Conservation (phyloP, 2,888 invertebrate species). For the Nemoura dubitans region DNA sequence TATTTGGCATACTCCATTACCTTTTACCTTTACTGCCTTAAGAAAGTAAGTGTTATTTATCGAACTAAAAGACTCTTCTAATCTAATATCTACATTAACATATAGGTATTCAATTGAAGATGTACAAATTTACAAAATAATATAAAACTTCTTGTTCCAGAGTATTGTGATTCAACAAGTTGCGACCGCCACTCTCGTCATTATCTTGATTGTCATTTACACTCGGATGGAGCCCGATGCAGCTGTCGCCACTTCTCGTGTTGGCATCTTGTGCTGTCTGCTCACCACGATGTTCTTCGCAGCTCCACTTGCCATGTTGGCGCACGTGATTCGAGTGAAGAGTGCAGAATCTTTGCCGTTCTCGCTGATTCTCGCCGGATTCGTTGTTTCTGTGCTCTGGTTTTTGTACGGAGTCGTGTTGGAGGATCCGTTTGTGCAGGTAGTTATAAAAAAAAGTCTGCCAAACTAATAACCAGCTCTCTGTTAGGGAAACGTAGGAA, state of each 20-base stretch:
- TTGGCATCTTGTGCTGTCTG: slow-evolving; percentile 72
- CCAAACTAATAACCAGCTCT: no score
- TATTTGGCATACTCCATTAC: slow-evolving; percentile 76
- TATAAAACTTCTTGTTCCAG: slow-evolving; percentile 56
- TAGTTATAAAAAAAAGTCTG: slow-evolving; percentile 58
- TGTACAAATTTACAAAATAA: neutral
- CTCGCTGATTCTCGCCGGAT: slow-evolving; percentile 83
- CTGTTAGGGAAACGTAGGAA: no score
- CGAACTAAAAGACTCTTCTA: no score
- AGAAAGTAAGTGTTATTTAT: slow-evolving; percentile 64
- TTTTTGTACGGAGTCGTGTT: slow-evolving; percentile 82
- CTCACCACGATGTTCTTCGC: slow-evolving; percentile 84
- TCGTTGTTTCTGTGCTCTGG: slow-evolving; percentile 86
- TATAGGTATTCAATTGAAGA: no score
- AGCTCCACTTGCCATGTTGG: slow-evolving; percentile 80
- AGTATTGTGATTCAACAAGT: slow-evolving; percentile 71
- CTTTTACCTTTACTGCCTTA: slow-evolving; percentile 77
- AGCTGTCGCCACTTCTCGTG: slow-evolving; percentile 64
- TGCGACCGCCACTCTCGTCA: slow-evolving; percentile 62
- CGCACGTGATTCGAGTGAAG: slow-evolving; percentile 80
- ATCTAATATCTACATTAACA: neutral
- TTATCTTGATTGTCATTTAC: slow-evolving; percentile 68
- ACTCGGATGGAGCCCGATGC: slow-evolving; percentile 66
- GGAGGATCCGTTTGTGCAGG: slow-evolving; percentile 81
- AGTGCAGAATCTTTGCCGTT: slow-evolving; percentile 89